These are phyloP conservation scores for Diorhabda carinulata DNA, from an alignment of 1,140 invertebrate genomes.

Conservation along the genomic window DNA sequence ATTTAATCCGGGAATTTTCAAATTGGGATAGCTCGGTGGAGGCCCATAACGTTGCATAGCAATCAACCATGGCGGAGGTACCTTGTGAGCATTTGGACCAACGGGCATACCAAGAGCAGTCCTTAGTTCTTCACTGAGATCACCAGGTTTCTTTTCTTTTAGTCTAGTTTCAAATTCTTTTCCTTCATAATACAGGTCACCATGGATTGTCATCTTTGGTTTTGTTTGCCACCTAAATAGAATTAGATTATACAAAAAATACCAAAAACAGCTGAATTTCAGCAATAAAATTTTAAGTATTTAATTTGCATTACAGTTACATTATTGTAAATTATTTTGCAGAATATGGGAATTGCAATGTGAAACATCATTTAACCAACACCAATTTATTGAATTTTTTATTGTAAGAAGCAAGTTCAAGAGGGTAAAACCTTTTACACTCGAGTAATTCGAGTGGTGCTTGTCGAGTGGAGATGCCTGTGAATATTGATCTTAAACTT, in stretches of 20 bases:
- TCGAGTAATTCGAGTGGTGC: too few relatives aligned
- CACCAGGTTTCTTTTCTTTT: conserved; percentile 98
- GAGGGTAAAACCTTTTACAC: too few relatives aligned
- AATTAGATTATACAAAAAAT: not conserved
- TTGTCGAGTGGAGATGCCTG: too few relatives aligned
- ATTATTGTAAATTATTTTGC: too few relatives aligned
- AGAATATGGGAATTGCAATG: too few relatives aligned
- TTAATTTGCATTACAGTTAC: too few relatives aligned
- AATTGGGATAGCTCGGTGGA: conserved; percentile 97
- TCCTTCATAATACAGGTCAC: conserved; percentile 99
- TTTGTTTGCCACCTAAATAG: conserved; percentile 90
- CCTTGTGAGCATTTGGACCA: conserved; percentile 81
- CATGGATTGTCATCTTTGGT: conserved; percentile 97
- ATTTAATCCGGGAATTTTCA: conserved; percentile 94
- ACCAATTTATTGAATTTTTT: too few relatives aligned
- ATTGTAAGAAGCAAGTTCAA: too few relatives aligned
- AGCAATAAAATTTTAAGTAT: too few relatives aligned
- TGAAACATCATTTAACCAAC: too few relatives aligned
- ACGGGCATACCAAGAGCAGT: conserved; percentile 98
- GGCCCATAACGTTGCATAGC: conserved; percentile 99
- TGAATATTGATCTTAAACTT: too few relatives aligned
- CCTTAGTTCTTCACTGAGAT: conserved; percentile 91
- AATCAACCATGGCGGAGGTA: conserved; percentile 97
- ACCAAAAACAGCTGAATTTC: too few relatives aligned
- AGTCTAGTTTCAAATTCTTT: conserved; percentile 98